These are phyloP conservation scores for Austrofundulus limnaeus DNA, from an alignment of 2,113 vertebrate genomes.

Conservation along the genomic window DNA sequence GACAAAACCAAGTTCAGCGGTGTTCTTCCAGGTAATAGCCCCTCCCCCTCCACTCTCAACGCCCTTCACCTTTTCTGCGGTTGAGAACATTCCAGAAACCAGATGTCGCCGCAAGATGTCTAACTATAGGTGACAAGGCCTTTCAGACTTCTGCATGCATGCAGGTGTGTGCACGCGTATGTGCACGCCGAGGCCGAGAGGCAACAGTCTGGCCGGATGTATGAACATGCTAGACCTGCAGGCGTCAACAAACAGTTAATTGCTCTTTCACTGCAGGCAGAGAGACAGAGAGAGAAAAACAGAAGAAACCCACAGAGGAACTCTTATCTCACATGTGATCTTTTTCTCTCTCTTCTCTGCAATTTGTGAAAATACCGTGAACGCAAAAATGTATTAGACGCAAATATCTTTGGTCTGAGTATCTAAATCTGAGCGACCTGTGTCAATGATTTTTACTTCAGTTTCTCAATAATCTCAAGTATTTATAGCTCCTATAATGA, in stretches of 20 bases:
- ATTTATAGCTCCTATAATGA: conserved; percentile 49
- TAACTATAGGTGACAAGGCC: conserved; percentile 58
- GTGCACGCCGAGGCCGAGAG: conserved; percentile 20
- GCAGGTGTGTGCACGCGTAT: conserved; percentile 30
- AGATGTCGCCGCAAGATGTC: conserved; percentile 59
- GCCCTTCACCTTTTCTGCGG: conserved; percentile 45
- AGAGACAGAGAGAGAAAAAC: neutral
- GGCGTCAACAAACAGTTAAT: conserved; percentile 68
- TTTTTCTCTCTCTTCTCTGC: neutral
- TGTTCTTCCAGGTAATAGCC: conserved; percentile 44
- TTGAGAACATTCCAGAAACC: conserved; percentile 67
- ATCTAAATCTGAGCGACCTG: conserved; percentile 13
- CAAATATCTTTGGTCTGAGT: neutral
- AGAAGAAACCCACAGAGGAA: conserved; percentile 46
- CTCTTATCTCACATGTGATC: conserved; percentile 41
- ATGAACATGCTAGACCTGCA: conserved; percentile 50
- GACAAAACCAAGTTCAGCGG: neutral
- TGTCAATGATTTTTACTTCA: conserved; percentile 2
- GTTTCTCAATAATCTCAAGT: conserved; percentile 49
- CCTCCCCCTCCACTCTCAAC: conserved; percentile 20
- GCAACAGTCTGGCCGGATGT: conserved; percentile 51
- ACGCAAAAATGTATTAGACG: neutral
- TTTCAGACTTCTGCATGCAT: conserved; percentile 36
- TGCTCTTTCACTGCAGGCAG: conserved; percentile 28
- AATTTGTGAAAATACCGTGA: conserved; percentile 27